Evolutionary conservation across 2,797 vertebrate genomes (phyloP).

Genomic region (Notolabrus celidotus): DNA sequence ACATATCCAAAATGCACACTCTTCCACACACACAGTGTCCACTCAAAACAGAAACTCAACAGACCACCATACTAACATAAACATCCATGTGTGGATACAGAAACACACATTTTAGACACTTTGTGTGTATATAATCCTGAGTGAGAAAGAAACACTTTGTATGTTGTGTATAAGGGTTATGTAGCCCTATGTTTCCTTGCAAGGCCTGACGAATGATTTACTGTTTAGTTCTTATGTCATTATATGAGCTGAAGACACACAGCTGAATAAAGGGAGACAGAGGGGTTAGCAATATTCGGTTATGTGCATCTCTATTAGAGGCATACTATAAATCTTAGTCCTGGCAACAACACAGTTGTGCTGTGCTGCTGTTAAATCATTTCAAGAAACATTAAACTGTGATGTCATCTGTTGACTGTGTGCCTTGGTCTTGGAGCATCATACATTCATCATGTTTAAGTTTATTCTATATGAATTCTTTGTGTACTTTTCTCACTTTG

Average conservation of each 20-base stretch:
- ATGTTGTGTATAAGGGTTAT: no score
- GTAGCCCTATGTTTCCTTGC: no score
- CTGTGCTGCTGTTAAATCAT: conserved; percentile 1
- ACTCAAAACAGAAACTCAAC: conserved; percentile 43
- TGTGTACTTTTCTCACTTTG: background rate
- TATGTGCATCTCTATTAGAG: conserved; percentile 3
- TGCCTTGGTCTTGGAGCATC: background rate
- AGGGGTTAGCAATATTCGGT: conserved; percentile 3
- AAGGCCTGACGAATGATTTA: no score
- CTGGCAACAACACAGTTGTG: conserved; percentile 21
- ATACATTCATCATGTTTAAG: background rate
- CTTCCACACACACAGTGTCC: background rate
- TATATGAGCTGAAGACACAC: conserved; percentile 14
- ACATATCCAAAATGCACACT: no score
- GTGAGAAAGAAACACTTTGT: no score
- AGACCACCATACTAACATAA: conserved; percentile 43
- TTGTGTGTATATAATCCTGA: background rate
- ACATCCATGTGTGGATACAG: conserved; percentile 20
- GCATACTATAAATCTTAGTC: background rate
- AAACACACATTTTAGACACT: conserved; percentile 4
- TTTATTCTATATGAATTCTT: background rate
- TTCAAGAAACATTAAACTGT: conserved; percentile 1
- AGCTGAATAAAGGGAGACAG: conserved; percentile 1
- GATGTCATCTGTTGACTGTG: conserved; percentile 6
- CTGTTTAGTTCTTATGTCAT: conserved; percentile 1